Percentiles rank a stretch among this genome's conserved stretches.
Evolutionary conservation across 1,140 invertebrate genomes (phyloP).

Genomic region (Rhagoletis pomonella): DNA sequence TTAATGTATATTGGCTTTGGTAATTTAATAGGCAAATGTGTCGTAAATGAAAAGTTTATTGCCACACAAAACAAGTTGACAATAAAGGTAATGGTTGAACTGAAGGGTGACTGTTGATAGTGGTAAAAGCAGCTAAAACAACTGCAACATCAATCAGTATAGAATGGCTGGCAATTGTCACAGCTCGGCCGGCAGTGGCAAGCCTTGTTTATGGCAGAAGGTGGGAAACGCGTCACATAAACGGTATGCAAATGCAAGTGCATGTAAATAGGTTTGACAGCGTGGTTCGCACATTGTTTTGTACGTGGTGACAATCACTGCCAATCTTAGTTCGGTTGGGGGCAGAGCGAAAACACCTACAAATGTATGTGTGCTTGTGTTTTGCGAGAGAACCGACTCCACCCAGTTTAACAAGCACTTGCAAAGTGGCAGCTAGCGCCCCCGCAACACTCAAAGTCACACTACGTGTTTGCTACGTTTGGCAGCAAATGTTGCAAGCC

Average conservation of each 20-base stretch:
- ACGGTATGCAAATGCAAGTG: neutral
- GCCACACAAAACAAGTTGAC: neutral
- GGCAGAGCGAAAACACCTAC: neutral
- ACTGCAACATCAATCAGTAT: neutral
- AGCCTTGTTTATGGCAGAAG: neutral
- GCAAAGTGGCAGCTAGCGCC: neutral
- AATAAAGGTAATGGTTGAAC: neutral
- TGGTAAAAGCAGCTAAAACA: neutral
- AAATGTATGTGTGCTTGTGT: neutral
- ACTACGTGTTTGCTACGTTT: neutral
- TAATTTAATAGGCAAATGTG: neutral
- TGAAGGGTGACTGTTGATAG: neutral
- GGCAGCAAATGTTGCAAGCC: conserved; percentile 10
- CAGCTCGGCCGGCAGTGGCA: neutral
- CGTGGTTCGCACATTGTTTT: neutral
- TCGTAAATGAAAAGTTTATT: neutral
- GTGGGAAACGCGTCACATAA: neutral
- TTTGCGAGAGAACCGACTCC: neutral
- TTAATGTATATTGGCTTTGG: neutral
- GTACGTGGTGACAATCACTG: neutral
- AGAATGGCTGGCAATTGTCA: neutral
- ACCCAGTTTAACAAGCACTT: neutral
- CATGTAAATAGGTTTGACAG: neutral
- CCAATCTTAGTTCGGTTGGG: neutral
- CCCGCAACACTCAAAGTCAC: neutral